These are phyloP conservation scores for Dendronephthya gigantea DNA, from an alignment of 64 coral and sea anemone genomes.

Conservation along the genomic window DNA sequence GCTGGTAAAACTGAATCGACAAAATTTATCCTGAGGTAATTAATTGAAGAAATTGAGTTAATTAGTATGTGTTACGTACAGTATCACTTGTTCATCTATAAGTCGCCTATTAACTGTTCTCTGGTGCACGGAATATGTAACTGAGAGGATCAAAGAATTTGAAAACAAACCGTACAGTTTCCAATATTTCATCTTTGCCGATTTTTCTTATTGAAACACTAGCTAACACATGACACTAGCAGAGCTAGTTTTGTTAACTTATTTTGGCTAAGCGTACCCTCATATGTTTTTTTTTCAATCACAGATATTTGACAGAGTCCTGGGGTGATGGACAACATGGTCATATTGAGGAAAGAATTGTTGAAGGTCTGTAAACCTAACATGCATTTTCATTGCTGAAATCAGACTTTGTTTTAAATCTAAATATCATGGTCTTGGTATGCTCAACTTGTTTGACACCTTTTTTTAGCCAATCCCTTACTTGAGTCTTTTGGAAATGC, in stretches of 20 bases:
- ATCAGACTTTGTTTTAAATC: no score
- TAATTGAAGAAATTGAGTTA: background rate
- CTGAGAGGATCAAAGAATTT: no score
- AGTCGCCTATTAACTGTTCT: no score
- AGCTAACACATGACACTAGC: no score
- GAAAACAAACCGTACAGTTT: no score
- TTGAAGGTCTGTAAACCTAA: constrained; percentile 57
- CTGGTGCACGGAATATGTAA: no score
- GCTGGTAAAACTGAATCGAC: constrained; percentile 98
- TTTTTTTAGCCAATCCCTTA: constrained; percentile 62
- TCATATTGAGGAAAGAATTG: constrained; percentile 82
- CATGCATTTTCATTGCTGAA: no score
- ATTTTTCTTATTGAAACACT: no score
- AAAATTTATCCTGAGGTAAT: constrained; percentile 79
- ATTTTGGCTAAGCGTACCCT: no score
- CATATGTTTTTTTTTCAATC: background rate
- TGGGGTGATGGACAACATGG: constrained; percentile 93
- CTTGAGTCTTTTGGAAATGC: constrained; percentile 98
- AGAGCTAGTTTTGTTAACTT: no score
- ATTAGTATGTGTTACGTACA: background rate
- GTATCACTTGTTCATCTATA: background rate
- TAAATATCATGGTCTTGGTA: no score
- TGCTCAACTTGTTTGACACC: background rate
- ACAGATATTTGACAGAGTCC: constrained; percentile 85
- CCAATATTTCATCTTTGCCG: no score